Evolutionary conservation across 2,888 invertebrate species (phyloP).

Genomic region (Dryocosmus kuriphilus): DNA sequence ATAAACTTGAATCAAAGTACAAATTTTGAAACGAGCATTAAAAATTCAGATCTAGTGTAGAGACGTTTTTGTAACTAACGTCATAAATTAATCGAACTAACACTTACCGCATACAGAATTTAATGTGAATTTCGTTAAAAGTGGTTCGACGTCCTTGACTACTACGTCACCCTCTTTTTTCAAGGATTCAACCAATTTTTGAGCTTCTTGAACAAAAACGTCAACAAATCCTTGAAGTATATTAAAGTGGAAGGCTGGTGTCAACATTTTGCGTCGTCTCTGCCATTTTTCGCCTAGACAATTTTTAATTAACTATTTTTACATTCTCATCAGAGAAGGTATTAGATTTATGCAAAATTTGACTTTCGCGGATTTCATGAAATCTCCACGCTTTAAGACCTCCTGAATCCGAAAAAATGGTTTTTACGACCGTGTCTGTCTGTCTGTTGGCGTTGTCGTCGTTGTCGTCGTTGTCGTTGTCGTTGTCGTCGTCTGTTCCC

Average conservation of each 20-base stretch:
- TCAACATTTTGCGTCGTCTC: constrained; percentile 71
- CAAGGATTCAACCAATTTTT: neutral
- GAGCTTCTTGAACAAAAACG: constrained; percentile 13
- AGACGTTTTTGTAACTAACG: too few relatives aligned
- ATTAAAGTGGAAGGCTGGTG: constrained; percentile 73
- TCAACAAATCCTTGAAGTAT: constrained; percentile 69
- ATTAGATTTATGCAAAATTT: too few relatives aligned
- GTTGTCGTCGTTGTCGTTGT: too few relatives aligned
- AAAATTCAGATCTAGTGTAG: neutral
- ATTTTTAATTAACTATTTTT: constrained; percentile 47
- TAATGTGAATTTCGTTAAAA: constrained; percentile 20
- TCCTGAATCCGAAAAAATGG: too few relatives aligned
- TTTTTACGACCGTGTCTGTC: too few relatives aligned
- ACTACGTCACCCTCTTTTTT: neutral
- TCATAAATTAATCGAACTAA: neutral
- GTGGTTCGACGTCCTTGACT: constrained; percentile 8
- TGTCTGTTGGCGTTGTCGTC: too few relatives aligned
- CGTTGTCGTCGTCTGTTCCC: too few relatives aligned
- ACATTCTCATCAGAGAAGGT: too few relatives aligned
- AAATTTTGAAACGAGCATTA: neutral
- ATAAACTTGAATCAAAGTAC: neutral
- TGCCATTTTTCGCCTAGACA: constrained; percentile 71
- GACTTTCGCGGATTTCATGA: too few relatives aligned
- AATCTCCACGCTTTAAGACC: too few relatives aligned
- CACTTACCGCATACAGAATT: constrained; percentile 19